A percentile compares a stretch with the other conserved stretches of the same genome.
Evolutionary conservation across 92 coral and sea anemone species (phyloP).

Genomic region (Zoanthus gigantus): DNA sequence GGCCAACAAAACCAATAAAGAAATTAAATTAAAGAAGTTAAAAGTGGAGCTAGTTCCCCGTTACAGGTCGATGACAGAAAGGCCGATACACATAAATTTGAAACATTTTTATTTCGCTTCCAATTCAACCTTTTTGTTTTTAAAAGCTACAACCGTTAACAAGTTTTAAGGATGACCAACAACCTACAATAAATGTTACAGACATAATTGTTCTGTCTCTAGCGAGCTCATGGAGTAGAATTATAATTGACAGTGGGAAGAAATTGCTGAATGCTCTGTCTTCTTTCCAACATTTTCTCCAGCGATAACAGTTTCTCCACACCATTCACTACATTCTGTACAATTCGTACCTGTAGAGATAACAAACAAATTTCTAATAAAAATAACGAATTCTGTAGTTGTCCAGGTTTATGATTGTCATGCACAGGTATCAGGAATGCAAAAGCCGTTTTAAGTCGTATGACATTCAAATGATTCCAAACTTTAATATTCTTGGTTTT

Average conservation of each 20-base stretch:
- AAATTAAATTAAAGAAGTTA: too few species aligned
- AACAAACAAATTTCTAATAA: not conserved
- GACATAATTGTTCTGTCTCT: not conserved
- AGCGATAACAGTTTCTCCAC: constrained; percentile 62
- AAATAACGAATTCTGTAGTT: not conserved
- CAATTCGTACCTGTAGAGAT: constrained; percentile 68
- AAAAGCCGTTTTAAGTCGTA: too few species aligned
- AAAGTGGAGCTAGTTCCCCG: too few species aligned
- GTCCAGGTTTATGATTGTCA: not conserved
- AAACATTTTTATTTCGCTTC: not conserved
- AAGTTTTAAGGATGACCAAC: not conserved
- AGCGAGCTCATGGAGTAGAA: not conserved
- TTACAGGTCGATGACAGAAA: too few species aligned
- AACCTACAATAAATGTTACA: not conserved
- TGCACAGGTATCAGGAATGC: too few species aligned
- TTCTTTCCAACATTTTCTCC: constrained; percentile 75
- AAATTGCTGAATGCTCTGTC: constrained; percentile 57
- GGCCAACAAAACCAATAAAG: too few species aligned
- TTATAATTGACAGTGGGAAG: constrained; percentile 24
- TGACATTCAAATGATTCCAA: too few species aligned
- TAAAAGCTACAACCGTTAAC: not conserved
- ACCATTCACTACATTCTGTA: constrained; percentile 69
- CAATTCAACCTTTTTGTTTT: not conserved
- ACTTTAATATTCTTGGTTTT: too few species aligned
- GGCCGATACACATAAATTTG: too few species aligned